These are phyloP conservation scores for Protodeltote pygarga DNA, from an alignment of 2,888 invertebrate species.

Conservation along the genomic window DNA sequence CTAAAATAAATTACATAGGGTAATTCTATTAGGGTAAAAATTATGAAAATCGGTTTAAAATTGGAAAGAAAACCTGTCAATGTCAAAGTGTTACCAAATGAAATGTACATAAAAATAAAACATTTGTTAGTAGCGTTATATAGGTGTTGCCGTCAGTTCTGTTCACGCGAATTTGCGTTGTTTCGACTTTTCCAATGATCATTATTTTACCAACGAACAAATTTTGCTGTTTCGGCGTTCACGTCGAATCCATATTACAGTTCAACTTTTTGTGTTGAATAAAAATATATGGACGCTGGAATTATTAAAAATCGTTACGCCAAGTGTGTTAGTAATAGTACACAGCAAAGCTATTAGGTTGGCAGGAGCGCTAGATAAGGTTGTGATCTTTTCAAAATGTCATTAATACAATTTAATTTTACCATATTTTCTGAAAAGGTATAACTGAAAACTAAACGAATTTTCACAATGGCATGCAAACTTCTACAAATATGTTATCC, in stretches of 20 bases:
- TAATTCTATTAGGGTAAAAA: no score
- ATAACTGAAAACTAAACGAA: no score
- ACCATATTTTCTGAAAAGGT: conserved; percentile 29
- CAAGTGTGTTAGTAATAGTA: no score
- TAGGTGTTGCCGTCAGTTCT: conserved; percentile 18
- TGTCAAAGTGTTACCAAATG: conserved; percentile 12
- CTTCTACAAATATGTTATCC: no score
- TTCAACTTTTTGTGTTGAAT: conserved; percentile 39
- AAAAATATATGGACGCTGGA: conserved; percentile 23
- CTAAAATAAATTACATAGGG: no score
- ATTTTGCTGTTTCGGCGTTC: conserved; percentile 31
- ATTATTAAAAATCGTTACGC: no score
- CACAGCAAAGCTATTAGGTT: no score
- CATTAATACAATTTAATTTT: no score
- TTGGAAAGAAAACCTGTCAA: conserved; percentile 7
- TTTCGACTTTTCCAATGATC: conserved; percentile 28
- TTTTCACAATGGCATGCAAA: no score
- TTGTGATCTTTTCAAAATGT: no score
- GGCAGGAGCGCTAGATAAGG: no score
- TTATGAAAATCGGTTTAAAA: conserved; percentile 4
- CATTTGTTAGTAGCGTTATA: conserved; percentile 3
- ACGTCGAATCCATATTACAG: conserved; percentile 32
- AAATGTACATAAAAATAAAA: conserved; percentile 5
- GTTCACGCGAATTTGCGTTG: conserved; percentile 29
- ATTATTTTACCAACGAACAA: conserved; percentile 25